Conservation (phyloP, 2,797 vertebrate species). For the Tinamus major region DNA sequence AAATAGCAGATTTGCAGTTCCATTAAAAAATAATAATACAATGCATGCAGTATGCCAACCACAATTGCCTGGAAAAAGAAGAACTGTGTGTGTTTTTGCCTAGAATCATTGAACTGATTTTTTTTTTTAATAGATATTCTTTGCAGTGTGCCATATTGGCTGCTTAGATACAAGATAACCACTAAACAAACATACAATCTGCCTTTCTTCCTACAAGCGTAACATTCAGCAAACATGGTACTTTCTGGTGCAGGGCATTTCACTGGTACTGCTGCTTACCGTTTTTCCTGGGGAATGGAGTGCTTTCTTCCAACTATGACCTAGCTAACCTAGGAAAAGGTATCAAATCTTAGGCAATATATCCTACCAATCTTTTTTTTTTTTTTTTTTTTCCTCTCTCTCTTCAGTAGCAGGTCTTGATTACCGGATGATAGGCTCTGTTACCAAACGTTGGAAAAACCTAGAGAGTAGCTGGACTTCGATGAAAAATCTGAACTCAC, state of each 20-base stretch:
- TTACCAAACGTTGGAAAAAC: slow-evolving; percentile 22
- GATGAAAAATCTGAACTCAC: slow-evolving; percentile 54
- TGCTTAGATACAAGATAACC: slow-evolving; percentile 48
- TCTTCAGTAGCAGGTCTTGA: not conserved
- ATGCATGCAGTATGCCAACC: not conserved
- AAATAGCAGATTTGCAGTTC: not conserved
- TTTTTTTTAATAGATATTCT: not conserved
- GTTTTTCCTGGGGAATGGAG: not conserved
- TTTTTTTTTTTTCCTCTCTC: too few relatives aligned
- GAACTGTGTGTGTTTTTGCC: not conserved
- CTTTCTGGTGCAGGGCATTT: not conserved
- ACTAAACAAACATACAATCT: slow-evolving; percentile 26
- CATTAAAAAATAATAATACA: not conserved
- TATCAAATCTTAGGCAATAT: not conserved
- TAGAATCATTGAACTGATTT: not conserved
- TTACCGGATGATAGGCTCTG: not conserved
- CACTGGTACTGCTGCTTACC: not conserved
- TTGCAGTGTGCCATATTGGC: slow-evolving; percentile 26
- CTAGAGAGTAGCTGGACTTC: slow-evolving; percentile 43
- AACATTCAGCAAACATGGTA: not conserved
- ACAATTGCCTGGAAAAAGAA: not conserved
- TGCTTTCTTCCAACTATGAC: not conserved
- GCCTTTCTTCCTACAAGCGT: not conserved
- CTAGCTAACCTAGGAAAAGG: not conserved
- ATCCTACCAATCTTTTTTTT: not conserved